A percentile compares a stretch with the other conserved stretches of the same genome.
Evolutionary conservation across 2,888 invertebrate genomes (phyloP).

Genomic region (Macroteleia sp.): DNA sequence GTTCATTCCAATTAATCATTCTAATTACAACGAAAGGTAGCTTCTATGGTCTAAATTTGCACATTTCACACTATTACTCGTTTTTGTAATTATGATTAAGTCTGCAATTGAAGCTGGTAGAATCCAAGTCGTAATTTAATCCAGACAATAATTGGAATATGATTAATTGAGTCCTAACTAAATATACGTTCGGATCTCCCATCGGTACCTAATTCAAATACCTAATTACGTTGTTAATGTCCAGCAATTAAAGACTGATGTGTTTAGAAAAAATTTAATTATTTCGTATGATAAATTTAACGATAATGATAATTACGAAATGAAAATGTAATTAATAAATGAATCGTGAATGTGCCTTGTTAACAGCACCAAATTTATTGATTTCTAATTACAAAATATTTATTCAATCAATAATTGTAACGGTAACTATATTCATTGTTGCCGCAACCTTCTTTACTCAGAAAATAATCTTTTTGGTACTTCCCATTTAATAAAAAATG

Average conservation of each 20-base stretch:
- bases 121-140: slow-evolving; percentile 58
- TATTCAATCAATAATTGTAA: too few species aligned
- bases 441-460: too few species aligned
- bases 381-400: too few species aligned
- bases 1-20: too few species aligned
- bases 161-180: slow-evolving; percentile 54
- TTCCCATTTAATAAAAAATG: too few species aligned
- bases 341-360: too few species aligned
- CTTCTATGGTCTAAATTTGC: too few species aligned
- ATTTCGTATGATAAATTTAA: slow-evolving; percentile 3
- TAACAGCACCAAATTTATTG: too few species aligned
- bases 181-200: slow-evolving; percentile 51
- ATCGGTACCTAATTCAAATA: slow-evolving; percentile 49
- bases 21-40: too few species aligned
- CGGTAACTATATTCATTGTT: too few species aligned
- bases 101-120: slow-evolving; percentile 39
- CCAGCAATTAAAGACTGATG: slow-evolving; percentile 46
- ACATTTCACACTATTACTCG: too few species aligned
- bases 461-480: too few species aligned
- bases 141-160: slow-evolving; percentile 61
- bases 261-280: slow-evolving; percentile 38
- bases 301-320: background rate
- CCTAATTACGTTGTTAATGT: slow-evolving; percentile 58
- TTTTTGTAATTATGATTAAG: slow-evolving; percentile 12
- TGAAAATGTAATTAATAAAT: background rate